phyloP scores from a whole-genome alignment of 92 coral and sea anemone genomes.

The Pocillopora grandis region DNA sequence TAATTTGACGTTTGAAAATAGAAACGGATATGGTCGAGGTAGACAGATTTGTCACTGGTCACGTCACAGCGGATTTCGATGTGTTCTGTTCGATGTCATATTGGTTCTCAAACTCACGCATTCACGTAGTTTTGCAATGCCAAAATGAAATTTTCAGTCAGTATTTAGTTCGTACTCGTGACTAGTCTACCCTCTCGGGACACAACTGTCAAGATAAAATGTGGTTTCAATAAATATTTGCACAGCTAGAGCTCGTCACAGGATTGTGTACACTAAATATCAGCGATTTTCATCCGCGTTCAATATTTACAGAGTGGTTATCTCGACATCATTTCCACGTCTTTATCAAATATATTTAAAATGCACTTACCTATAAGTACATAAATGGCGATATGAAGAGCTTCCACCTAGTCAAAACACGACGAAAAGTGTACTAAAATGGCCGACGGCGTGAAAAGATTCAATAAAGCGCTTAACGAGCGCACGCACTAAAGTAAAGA shows the following conservation, averaged over 20 bases:
- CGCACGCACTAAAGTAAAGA: slow-evolving; percentile 22
- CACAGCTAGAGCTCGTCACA: slow-evolving; percentile 31
- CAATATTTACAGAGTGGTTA: slow-evolving; percentile 39
- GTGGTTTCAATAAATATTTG: slow-evolving; percentile 29
- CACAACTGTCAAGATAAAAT: slow-evolving; percentile 28
- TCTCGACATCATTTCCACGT: slow-evolving; percentile 1
- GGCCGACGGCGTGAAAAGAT: background rate
- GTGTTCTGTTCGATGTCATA: background rate
- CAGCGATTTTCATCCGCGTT: background rate
- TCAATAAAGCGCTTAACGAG: slow-evolving; percentile 1
- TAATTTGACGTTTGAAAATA: slow-evolving; percentile 1
- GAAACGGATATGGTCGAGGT: background rate
- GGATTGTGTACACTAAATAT: background rate
- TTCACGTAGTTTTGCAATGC: background rate
- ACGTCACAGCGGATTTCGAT: slow-evolving; percentile 5
- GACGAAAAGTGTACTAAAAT: background rate
- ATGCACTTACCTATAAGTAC: slow-evolving; percentile 11
- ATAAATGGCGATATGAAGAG: background rate
- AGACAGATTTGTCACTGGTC: slow-evolving; percentile 5
- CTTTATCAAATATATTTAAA: background rate
- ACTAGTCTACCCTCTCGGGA: slow-evolving; percentile 9
- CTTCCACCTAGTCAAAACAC: slow-evolving; percentile 7
- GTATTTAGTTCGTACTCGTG: background rate
- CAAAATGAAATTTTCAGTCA: background rate
- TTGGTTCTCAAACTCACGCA: background rate